Evolutionary conservation across 1,140 invertebrate species (phyloP).

Genomic region (Drosophila nasuta): DNA sequence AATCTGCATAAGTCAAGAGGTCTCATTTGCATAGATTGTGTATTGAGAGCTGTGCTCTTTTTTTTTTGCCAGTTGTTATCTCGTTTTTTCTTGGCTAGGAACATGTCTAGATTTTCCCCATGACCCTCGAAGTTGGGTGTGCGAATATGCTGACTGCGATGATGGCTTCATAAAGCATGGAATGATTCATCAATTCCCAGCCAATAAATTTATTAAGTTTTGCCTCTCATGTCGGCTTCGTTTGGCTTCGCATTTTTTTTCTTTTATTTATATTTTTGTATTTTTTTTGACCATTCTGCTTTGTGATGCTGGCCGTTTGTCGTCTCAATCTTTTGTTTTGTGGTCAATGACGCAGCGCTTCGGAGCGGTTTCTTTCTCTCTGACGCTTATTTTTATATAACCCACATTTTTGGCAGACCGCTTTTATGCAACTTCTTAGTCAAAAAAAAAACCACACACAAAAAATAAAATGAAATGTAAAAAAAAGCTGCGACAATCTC

Average conservation of each 20-base stretch:
- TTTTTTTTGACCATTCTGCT: constrained; percentile 13
- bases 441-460: constrained; percentile 13
- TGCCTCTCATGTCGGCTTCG: constrained; percentile 46
- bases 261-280: background rate
- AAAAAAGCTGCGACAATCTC: constrained; percentile 2
- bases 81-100: constrained; percentile 1
- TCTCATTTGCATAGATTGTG: constrained; percentile 42
- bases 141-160: constrained; percentile 8
- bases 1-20: constrained; percentile 68
- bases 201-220: constrained; percentile 61
- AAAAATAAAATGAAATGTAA: background rate
- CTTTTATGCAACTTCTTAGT: constrained; percentile 53
- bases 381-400: constrained; percentile 65
- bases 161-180: constrained; percentile 57
- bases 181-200: constrained; percentile 68
- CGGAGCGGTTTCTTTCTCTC: constrained; percentile 47
- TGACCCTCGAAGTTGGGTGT: constrained; percentile 24
- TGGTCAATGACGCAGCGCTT: constrained; percentile 75
- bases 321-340: constrained; percentile 47
- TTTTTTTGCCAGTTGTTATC: background rate
- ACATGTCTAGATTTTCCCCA: background rate
- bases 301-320: constrained; percentile 41
- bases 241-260: constrained; percentile 42
- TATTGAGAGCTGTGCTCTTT: background rate
- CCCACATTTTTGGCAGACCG: constrained; percentile 60